A percentile compares a stretch with the other conserved stretches of the same genome.
Conservation (phyloP, 1,140 invertebrate genomes). For the Pollicipes pollicipes region DNA sequence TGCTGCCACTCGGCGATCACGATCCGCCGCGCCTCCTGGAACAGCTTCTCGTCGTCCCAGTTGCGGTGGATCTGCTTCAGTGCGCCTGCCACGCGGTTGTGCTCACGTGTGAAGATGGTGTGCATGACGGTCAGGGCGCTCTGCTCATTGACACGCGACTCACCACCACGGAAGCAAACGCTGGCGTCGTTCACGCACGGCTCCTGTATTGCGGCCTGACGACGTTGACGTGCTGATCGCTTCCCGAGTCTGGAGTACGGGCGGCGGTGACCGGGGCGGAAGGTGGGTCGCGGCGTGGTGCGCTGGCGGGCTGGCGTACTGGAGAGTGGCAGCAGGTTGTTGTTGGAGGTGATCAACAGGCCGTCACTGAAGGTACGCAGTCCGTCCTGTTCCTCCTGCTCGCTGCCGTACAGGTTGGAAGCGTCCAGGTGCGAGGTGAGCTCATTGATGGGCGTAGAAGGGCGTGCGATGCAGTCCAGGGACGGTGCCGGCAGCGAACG, state of each 20-base stretch:
- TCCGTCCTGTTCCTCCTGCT: conserved; percentile 36
- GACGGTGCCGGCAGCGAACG: conserved; percentile 32
- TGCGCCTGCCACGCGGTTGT: conserved; percentile 63
- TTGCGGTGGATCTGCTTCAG: conserved; percentile 57
- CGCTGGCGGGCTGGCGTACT: not conserved
- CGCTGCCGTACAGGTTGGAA: conserved; percentile 54
- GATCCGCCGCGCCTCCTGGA: conserved; percentile 22
- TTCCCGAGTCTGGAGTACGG: not conserved
- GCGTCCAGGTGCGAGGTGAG: conserved; percentile 51
- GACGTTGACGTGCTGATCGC: not conserved
- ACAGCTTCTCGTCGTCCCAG: conserved; percentile 59
- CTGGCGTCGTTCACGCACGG: not conserved
- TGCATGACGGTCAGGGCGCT: conserved; percentile 62
- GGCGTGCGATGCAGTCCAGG: conserved; percentile 19
- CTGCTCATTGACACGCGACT: conserved; percentile 63
- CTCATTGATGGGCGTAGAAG: conserved; percentile 36
- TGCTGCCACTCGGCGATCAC: conserved; percentile 28
- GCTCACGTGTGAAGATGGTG: conserved; percentile 64
- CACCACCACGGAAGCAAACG: conserved; percentile 33
- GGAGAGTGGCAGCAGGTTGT: not conserved
- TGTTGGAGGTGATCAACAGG: not conserved
- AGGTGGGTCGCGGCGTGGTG: not conserved
- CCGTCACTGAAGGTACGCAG: not conserved
- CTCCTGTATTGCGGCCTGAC: not conserved
- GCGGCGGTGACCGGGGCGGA: no score